Conservation (phyloP, 2,113 vertebrate genomes). For the Epinephelus cyanopodus region DNA sequence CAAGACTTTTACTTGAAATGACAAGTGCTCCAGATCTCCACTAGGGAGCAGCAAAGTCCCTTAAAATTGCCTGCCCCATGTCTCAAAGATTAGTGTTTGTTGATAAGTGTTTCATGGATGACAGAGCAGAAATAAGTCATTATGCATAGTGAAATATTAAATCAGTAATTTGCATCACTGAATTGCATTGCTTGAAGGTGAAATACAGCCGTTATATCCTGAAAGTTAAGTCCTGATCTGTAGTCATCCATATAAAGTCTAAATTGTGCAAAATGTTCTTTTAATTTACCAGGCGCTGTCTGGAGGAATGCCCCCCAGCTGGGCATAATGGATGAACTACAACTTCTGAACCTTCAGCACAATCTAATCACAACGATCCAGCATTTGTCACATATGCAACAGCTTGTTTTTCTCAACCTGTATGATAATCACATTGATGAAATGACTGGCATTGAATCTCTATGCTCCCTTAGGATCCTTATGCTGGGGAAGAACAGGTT, state of each 20-base stretch:
- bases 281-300: conserved; percentile 82
- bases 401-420: conserved; percentile 94
- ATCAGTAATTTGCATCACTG: background rate
- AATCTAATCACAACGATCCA: conserved; percentile 92
- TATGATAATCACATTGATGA: conserved; percentile 93
- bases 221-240: background rate
- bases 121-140: background rate
- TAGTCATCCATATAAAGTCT: background rate
- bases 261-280: background rate
- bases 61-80: background rate
- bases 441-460: conserved; percentile 90
- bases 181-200: background rate
- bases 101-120: background rate
- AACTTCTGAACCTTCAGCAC: conserved; percentile 93
- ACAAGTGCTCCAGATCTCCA: conserved; percentile 56
- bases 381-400: conserved; percentile 89
- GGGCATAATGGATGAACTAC: conserved; percentile 87
- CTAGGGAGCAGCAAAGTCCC: conserved; percentile 78
- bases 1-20: background rate
- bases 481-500: conserved; percentile 96
- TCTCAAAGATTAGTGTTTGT: background rate
- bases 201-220: background rate
- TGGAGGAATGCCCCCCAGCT: conserved; percentile 92
- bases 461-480: conserved; percentile 90
- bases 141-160: background rate